Evolutionary conservation across 2,888 invertebrate species (phyloP), one percentile per base, ranked within the genome.

Genomic region (Syrista parreyssii): DNA sequence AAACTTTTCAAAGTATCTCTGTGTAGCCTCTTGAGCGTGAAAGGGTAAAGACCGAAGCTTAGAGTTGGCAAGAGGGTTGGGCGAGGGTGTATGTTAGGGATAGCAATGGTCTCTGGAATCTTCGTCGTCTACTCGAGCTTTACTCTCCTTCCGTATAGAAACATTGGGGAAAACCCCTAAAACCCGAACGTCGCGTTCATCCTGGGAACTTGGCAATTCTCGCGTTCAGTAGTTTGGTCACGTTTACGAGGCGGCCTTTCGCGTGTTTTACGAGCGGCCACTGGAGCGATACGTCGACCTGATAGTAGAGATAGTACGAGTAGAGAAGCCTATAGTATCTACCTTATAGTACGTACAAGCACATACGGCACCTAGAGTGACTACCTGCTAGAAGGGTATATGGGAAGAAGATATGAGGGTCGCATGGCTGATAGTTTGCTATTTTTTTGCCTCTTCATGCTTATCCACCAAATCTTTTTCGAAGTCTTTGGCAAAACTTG

Each of bases 151-250:
- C 71, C 12, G 15, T 55, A 55, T 55, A 55, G 23, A 55, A 55
- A 55, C 23, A 23, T 55, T 23, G 55, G 23, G 55, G 9, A 55
- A 55, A 55, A 55, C 55, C 55, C 9, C 55, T 15, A 55, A 55
- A 55, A 55, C 23, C 23, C 55, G 9, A 55, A 55, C 9, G 23
- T 55, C 55, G 23, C 9, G 55, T 23, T 15, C 55, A 55, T 55
- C 55, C 55, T 23, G 55, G 55, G 81, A 87, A 85, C 83, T 84
- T 84, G 77, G 84, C 82, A 83, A 86, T 85, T 86, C 84, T 81
- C 78, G 78, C 81, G 82, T 84, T 87, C 84, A 85, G 84, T 79
- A 89, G 85, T 89, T 88, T 83, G 81, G 83, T 88, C 89, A 89
- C 89, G 88, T 88, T 87, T 83, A 83, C 81, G 81, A 82, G 78